Conservation (phyloP, 2,113 vertebrate genomes). For the Lagopus muta region DNA sequence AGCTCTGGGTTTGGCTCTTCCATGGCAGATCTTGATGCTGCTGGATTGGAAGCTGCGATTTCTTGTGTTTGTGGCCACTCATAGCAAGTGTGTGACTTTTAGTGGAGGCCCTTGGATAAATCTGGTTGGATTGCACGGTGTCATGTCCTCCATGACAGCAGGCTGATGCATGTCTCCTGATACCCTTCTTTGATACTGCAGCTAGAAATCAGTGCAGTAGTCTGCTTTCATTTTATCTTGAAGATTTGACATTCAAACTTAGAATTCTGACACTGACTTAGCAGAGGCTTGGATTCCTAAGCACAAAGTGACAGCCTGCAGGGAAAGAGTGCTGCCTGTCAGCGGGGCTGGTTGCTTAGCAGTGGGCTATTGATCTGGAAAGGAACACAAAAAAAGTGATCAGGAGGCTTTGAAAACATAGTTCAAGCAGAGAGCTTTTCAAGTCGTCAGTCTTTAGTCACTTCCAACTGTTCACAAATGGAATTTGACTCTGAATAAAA, state of each 20-base stretch:
- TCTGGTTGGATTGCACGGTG: background rate
- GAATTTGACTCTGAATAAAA: background rate
- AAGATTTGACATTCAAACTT: background rate
- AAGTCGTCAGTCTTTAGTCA: background rate
- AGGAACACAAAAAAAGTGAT: background rate
- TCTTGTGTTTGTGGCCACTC: background rate
- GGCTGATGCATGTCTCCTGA: background rate
- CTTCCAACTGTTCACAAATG: background rate
- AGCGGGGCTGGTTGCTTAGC: slow-evolving; percentile 46
- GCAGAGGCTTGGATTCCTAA: background rate
- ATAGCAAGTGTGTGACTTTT: background rate
- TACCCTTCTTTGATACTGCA: background rate
- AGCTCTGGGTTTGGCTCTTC: background rate
- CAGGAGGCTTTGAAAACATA: background rate
- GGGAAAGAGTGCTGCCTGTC: background rate
- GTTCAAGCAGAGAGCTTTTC: background rate
- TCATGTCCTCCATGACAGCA: background rate
- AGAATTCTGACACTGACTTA: background rate
- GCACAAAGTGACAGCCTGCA: background rate
- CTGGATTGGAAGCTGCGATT: background rate
- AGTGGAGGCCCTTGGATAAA: fast-evolving
- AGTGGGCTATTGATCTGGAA: slow-evolving; percentile 25
- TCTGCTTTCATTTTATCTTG: background rate
- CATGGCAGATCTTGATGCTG: background rate
- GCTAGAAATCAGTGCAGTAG: background rate